Conservation (phyloP, 2,113 vertebrate species). For the Otis tarda region DNA sequence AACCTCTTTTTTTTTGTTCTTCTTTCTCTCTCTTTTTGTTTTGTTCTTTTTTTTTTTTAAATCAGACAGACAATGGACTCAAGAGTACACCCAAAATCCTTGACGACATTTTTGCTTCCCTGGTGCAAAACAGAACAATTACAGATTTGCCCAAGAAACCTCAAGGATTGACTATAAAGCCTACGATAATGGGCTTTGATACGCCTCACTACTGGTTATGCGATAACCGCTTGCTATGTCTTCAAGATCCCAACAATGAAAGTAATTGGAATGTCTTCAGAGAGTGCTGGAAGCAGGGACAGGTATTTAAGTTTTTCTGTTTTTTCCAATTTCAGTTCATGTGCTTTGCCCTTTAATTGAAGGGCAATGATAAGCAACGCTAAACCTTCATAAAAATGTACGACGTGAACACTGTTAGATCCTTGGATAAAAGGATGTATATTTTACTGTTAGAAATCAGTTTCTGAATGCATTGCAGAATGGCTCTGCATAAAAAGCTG, state of each 20-base stretch:
- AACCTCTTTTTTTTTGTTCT: background rate
- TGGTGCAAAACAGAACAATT: constrained; percentile 78
- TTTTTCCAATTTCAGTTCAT: background rate
- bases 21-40: background rate
- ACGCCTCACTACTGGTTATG: constrained; percentile 83
- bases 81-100: constrained; percentile 83
- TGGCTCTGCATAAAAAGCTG: background rate
- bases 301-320: constrained; percentile 56
- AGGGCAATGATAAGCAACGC: background rate
- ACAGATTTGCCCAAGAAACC: constrained; percentile 73
- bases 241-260: constrained; percentile 82
- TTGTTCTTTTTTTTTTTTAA: background rate
- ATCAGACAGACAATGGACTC: constrained; percentile 77
- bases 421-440: background rate
- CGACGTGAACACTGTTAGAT: background rate
- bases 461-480: background rate
- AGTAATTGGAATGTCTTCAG: constrained; percentile 85
- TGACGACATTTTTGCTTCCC: constrained; percentile 83
- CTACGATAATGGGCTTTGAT: constrained; percentile 79
- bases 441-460: background rate
- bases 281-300: constrained; percentile 85
- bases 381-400: background rate
- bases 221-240: constrained; percentile 79
- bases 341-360: background rate
- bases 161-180: constrained; percentile 75